Conservation (phyloP, 2,797 vertebrate genomes). For the Coreius guichenoti region DNA sequence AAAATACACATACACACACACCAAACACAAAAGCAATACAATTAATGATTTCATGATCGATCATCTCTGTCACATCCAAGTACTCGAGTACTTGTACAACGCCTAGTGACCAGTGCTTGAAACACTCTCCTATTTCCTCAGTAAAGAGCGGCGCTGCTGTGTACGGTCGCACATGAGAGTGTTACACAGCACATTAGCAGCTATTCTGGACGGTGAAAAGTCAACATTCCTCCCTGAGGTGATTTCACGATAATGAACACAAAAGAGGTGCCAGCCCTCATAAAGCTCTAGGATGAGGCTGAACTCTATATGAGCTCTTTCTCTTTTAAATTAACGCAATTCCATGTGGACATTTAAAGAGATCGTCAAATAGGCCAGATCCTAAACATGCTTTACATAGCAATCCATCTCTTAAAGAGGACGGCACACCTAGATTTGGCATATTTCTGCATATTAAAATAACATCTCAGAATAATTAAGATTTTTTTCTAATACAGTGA, state of each 20-base stretch:
- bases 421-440: conserved; percentile 3
- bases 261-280: conserved; percentile 80
- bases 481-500: conserved; percentile 11
- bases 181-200: conserved; percentile 68
- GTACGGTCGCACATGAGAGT: conserved; percentile 57
- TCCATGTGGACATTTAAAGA: conserved; percentile 73
- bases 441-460: not conserved
- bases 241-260: conserved; percentile 83
- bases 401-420: conserved; percentile 61
- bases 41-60: not conserved
- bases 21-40: not conserved
- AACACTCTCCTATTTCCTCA: conserved; percentile 54
- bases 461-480: conserved; percentile 11
- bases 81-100: not conserved
- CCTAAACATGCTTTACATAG: conserved; percentile 67
- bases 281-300: conserved; percentile 76
- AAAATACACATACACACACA: not conserved
- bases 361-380: conserved; percentile 74
- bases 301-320: conserved; percentile 74
- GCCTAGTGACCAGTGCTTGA: not conserved
- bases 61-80: not conserved
- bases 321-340: conserved; percentile 79
- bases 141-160: conserved; percentile 64
- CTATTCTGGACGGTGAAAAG: conserved; percentile 79
- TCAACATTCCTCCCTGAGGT: conserved; percentile 79